These are phyloP conservation scores for Acestrorhynchus altus DNA, from an alignment of 2,797 vertebrate species.

Conservation along the genomic window DNA sequence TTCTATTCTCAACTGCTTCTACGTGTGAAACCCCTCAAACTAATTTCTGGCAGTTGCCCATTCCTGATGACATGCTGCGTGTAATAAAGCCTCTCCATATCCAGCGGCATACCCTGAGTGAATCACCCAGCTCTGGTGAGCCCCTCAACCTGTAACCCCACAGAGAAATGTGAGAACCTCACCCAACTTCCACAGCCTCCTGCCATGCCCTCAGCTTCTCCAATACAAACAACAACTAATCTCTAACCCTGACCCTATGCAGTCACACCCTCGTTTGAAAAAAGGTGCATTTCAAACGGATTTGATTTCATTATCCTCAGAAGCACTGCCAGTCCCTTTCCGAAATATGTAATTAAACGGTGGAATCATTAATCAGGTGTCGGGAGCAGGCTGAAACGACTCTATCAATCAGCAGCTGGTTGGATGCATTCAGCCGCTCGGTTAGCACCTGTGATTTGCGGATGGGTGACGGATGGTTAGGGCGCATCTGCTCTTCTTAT, in stretches of 20 bases:
- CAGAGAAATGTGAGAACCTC: background rate
- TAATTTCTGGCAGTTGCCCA: constrained; percentile 39
- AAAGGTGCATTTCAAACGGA: constrained; percentile 48
- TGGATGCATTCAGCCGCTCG: constrained; percentile 55
- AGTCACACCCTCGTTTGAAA: background rate
- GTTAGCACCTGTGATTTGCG: constrained; percentile 64
- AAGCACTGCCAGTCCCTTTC: constrained; percentile 61
- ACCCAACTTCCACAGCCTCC: background rate
- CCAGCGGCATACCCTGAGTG: constrained; percentile 6
- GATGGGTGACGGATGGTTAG: constrained; percentile 67
- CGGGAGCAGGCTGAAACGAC: constrained; percentile 65
- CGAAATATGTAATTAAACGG: constrained; percentile 75
- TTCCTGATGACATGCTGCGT: constrained; percentile 35
- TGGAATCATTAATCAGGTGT: constrained; percentile 74
- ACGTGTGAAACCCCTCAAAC: too few species aligned
- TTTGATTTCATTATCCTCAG: constrained; percentile 65
- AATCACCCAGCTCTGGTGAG: background rate
- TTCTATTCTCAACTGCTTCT: background rate
- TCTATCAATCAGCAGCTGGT: constrained; percentile 66
- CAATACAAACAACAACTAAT: constrained; percentile 10
- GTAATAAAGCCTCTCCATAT: background rate
- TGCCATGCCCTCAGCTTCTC: constrained; percentile 13
- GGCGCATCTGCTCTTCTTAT: constrained; percentile 68
- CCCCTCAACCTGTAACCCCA: background rate
- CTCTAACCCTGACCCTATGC: background rate